Evolutionary conservation across 2,888 invertebrate genomes (phyloP).

Genomic region (Brenthis hecate): DNA sequence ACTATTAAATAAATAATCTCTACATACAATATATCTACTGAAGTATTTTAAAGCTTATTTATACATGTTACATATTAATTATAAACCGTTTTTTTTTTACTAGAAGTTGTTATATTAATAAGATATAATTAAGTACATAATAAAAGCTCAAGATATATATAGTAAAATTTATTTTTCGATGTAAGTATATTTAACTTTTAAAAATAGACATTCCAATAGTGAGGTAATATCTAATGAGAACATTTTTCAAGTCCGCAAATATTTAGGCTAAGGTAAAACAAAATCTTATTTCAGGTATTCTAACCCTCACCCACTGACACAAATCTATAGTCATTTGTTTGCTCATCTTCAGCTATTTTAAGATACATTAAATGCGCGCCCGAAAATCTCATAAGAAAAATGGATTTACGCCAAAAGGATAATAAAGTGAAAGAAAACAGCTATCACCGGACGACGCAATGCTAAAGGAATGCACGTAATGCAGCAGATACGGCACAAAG

Average conservation of each 20-base stretch:
- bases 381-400: constrained; percentile 39
- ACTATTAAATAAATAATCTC: constrained; percentile 22
- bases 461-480: constrained; percentile 69
- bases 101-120: no score
- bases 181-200: constrained; percentile 9
- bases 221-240: constrained; percentile 39
- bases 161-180: no score
- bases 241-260: constrained; percentile 37
- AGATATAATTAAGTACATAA: no score
- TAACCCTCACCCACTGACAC: constrained; percentile 79
- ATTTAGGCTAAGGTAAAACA: constrained; percentile 73
- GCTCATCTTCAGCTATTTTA: constrained; percentile 68
- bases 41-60: neutral
- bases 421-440: constrained; percentile 50
- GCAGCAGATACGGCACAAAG: constrained; percentile 67
- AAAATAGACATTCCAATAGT: constrained; percentile 17
- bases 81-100: no score
- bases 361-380: constrained; percentile 52
- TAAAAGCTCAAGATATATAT: no score
- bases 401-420: constrained; percentile 56
- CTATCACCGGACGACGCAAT: constrained; percentile 64
- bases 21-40: neutral
- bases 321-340: constrained; percentile 63
- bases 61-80: no score
- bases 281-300: constrained; percentile 58